Evolutionary conservation across 1,140 invertebrate species (phyloP), one percentile per base, ranked within the genome.

Genomic region (Pemphigus obesinymphae): DNA sequence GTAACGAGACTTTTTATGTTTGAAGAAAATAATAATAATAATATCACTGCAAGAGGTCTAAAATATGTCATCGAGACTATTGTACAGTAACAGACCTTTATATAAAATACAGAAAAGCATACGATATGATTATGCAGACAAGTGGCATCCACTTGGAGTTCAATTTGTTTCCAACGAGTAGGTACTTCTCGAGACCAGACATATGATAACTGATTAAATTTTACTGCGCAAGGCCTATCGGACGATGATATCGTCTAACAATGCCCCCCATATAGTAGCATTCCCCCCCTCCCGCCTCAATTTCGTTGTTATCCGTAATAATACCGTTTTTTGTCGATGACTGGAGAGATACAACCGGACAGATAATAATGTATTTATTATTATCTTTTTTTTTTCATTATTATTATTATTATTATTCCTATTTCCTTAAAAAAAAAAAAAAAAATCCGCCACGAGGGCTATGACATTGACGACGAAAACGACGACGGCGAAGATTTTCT

Each of bases 121-220:
- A 45, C 11, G 26, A 70, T 29, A 73, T 1, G 70, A 31, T 50
- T 73, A 50, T 2, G 3, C 29, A 31, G 7, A 78, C n/a, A 76
- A 78, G 50, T 78, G 31, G 73, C 53, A 78, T 6, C 6, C 50
- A 40, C 73, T 78, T 26, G n/a, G 20, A 78, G 58, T 78, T 78
- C 50, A 78, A 78, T 58, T 58, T 58, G 73, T 78, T 40, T 55
- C 23, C 26, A 20, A 58, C 48, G 8, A 78, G 17, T 78, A 50
- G 34, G 29, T 45, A 20, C 50, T 23, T 78, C 10, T 23, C 5
- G 11, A 5, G 23, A 15, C 23, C 26, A 13, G 11, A 13, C 20
- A 48, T 20, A 48, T 20, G 17, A 48, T 50, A 50, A 73, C 43
- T 50, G 70, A 73, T 73, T 73, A 48, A 48, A 73, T 50, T 50